These are phyloP conservation scores for Danio aesculapii DNA, from an alignment of 2,797 vertebrate genomes.

Conservation along the genomic window DNA sequence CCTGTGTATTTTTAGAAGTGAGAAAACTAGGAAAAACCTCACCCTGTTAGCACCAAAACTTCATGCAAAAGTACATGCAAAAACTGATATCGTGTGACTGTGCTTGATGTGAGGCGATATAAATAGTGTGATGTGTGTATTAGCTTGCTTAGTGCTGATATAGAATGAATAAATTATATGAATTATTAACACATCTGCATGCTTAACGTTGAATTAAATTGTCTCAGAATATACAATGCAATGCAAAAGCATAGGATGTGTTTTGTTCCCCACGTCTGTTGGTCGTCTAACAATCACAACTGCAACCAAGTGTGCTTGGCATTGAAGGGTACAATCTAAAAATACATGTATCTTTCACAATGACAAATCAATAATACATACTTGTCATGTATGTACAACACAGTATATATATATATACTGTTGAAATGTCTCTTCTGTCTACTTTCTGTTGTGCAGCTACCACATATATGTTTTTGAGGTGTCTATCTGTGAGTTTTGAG, in stretches of 20 bases:
- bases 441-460: slow-evolving; percentile 66
- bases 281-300: slow-evolving; percentile 51
- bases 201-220: slow-evolving; percentile 46
- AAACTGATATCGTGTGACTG: slow-evolving; percentile 30
- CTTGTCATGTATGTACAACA: slow-evolving; percentile 60
- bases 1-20: slow-evolving; percentile 50
- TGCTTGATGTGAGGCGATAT: slow-evolving; percentile 9
- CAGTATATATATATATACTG: slow-evolving; percentile 40
- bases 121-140: slow-evolving; percentile 17
- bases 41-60: slow-evolving; percentile 47
- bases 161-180: slow-evolving; percentile 53
- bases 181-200: slow-evolving; percentile 59
- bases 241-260: slow-evolving; percentile 55
- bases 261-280: slow-evolving; percentile 54
- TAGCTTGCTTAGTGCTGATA: slow-evolving; percentile 26
- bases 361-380: slow-evolving; percentile 63
- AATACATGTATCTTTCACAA: slow-evolving; percentile 66
- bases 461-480: slow-evolving; percentile 87
- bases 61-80: slow-evolving; percentile 66
- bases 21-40: slow-evolving; percentile 45
- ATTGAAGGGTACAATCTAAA: slow-evolving; percentile 59
- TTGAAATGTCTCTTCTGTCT: slow-evolving; percentile 49
- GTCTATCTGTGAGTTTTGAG: slow-evolving; percentile 79
- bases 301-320: slow-evolving; percentile 55
- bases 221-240: slow-evolving; percentile 44